Percentiles rank a stretch among this genome's conserved stretches.
Evolutionary conservation across 2,888 invertebrate genomes (phyloP).

Genomic region (Dichetophora obliterata): DNA sequence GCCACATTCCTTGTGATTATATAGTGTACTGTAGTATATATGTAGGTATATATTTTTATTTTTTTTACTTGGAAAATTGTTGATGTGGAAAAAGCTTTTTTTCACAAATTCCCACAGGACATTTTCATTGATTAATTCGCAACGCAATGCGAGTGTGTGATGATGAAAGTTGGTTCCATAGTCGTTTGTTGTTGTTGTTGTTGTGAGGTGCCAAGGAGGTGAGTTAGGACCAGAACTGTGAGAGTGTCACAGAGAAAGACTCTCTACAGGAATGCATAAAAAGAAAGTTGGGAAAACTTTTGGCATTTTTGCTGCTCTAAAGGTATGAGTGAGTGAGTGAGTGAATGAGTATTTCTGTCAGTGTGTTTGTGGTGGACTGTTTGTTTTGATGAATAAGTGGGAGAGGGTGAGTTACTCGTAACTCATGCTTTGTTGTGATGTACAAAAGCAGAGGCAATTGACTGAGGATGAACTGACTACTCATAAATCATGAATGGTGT

Average conservation of each 20-base stretch:
- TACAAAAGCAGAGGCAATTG: slow-evolving; percentile 20
- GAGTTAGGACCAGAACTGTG: slow-evolving; percentile 3
- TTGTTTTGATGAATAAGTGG: neutral
- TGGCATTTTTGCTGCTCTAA: neutral
- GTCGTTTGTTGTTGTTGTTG: no score
- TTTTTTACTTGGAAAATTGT: neutral
- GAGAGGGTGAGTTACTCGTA: neutral
- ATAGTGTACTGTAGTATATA: no score
- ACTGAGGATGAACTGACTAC: slow-evolving; percentile 2
- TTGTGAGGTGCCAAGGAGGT: neutral
- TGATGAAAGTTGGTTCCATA: neutral
- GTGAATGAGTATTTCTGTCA: neutral
- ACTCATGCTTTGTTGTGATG: neutral
- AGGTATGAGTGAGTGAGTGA: neutral
- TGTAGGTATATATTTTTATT: neutral
- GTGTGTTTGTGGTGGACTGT: neutral
- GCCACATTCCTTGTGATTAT: slow-evolving; percentile 1
- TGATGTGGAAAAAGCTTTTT: slow-evolving; percentile 42
- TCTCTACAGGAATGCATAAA: slow-evolving; percentile 25
- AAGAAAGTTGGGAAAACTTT: slow-evolving; percentile 14
- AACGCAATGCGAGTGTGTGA: slow-evolving; percentile 42
- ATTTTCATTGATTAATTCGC: slow-evolving; percentile 61
- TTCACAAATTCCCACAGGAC: slow-evolving; percentile 52
- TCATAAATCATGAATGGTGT: slow-evolving; percentile 37
- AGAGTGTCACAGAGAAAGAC: neutral